These are phyloP conservation scores for Austrolebias charrua DNA, from an alignment of 2,797 vertebrate genomes.

Conservation along the genomic window DNA sequence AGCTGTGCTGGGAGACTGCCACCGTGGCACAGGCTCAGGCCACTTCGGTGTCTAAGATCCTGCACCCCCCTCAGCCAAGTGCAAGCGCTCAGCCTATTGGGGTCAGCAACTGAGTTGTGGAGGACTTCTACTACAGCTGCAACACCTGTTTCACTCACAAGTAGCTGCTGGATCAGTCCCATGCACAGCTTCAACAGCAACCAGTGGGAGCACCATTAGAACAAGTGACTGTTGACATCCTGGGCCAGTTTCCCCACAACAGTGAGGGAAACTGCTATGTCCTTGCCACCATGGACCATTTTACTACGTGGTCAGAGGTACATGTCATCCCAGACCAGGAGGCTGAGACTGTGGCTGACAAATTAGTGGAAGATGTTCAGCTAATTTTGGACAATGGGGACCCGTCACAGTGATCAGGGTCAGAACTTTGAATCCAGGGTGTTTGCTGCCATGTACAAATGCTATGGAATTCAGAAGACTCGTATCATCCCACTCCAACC, in stretches of 20 bases:
- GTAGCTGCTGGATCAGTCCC: not conserved
- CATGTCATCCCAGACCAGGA: not conserved
- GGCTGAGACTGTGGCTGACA: not conserved
- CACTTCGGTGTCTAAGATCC: not conserved
- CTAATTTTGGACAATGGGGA: not conserved
- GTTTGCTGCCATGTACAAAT: not conserved
- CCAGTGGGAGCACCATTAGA: not conserved
- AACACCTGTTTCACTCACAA: not conserved
- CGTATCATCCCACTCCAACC: not conserved
- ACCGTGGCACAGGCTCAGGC: not conserved
- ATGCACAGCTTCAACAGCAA: not conserved
- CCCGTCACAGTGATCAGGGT: not conserved
- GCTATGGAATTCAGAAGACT: not conserved
- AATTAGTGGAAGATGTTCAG: slow-evolving; percentile 1
- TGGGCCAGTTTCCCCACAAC: not conserved
- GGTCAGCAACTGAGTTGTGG: not conserved
- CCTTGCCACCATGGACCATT: not conserved
- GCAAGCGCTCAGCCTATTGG: not conserved
- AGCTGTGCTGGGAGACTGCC: not conserved
- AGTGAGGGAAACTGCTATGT: not conserved
- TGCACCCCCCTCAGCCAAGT: not conserved
- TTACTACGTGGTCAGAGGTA: not conserved
- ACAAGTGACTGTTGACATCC: not conserved
- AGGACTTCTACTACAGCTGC: not conserved
- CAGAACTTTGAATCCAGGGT: not conserved